A percentile compares a stretch with the other conserved stretches of the same genome.
phyloP scores from a whole-genome alignment of 1,140 invertebrate species.

The Paraescarpia echinospica region DNA sequence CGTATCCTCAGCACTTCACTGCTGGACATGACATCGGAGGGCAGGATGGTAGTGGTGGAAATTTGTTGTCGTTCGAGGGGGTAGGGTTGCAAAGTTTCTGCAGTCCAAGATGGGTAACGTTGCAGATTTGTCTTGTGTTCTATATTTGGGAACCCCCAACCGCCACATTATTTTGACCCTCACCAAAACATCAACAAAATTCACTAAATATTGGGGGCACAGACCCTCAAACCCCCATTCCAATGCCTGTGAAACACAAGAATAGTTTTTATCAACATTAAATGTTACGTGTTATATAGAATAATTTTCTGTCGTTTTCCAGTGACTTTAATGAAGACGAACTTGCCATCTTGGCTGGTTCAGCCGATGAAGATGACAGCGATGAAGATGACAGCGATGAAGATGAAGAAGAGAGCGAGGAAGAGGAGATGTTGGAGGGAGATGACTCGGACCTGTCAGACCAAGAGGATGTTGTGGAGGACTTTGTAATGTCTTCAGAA shows the following conservation, averaged over 20 bases:
- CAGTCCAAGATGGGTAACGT: conserved; percentile 22
- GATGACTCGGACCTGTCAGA: conserved; percentile 31
- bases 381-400: conserved; percentile 30
- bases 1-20: too few species aligned
- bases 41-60: too few species aligned
- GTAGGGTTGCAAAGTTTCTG: conserved; percentile 11
- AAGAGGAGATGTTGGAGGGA: conserved; percentile 30
- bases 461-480: conserved; percentile 38
- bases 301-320: conserved; percentile 27
- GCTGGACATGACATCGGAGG: too few species aligned
- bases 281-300: not conserved
- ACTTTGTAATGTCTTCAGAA: conserved; percentile 42
- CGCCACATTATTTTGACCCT: too few species aligned
- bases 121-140: not conserved
- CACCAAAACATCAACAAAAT: too few species aligned
- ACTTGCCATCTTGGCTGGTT: conserved; percentile 43
- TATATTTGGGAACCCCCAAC: too few species aligned
- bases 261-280: too few species aligned
- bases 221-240: too few species aligned
- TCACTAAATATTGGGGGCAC: too few species aligned
- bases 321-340: conserved; percentile 52
- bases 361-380: conserved; percentile 27
- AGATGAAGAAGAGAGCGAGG: conserved; percentile 23
- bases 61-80: too few species aligned
- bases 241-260: too few species aligned